A percentile compares a stretch with the other conserved stretches of the same genome.
Evolutionary conservation across 2,113 vertebrate species (phyloP).

Genomic region (Pipra filicauda): DNA sequence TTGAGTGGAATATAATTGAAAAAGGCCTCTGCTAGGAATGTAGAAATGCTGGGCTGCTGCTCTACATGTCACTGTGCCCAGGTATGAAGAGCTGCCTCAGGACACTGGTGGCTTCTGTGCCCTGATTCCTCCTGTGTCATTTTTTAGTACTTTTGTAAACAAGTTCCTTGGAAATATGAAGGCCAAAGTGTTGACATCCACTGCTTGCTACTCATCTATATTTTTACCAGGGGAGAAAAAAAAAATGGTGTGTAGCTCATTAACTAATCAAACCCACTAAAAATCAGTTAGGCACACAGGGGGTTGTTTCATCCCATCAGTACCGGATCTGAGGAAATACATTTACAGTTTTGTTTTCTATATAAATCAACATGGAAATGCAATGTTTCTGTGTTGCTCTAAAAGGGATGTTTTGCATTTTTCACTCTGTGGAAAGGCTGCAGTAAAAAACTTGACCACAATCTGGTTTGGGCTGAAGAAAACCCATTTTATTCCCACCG

Average conservation of each 20-base stretch:
- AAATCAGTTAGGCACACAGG: background rate
- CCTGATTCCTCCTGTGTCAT: accelerated
- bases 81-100: background rate
- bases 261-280: background rate
- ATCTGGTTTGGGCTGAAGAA: background rate
- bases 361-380: background rate
- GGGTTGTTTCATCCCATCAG: background rate
- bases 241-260: background rate
- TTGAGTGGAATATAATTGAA: background rate
- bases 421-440: background rate
- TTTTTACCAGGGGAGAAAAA: background rate
- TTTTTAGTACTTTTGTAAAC: background rate
- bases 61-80: background rate
- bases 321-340: background rate
- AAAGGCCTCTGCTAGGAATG: background rate
- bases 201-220: background rate
- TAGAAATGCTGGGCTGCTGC: background rate
- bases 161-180: background rate
- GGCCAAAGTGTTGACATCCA: background rate
- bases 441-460: background rate
- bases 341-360: background rate
- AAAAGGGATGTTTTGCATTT: background rate
- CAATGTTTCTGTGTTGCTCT: background rate
- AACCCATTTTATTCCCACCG: background rate
- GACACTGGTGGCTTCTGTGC: background rate